Evolutionary conservation across 2,113 vertebrate genomes (phyloP).

Genomic region (Passer montanus): DNA sequence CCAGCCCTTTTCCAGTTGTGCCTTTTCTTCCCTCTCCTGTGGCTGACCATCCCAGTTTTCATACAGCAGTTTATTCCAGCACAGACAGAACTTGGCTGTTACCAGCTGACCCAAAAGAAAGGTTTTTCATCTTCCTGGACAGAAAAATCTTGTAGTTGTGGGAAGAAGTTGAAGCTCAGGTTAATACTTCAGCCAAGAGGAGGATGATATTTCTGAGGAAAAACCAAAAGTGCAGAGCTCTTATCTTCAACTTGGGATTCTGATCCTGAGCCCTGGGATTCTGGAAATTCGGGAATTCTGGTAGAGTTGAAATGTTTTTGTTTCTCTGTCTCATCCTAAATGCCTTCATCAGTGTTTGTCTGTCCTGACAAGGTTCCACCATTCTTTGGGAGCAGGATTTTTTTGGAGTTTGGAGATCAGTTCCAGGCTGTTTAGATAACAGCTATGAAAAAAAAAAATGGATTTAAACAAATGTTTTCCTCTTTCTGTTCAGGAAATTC

Average conservation of each 20-base stretch:
- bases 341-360: not conserved
- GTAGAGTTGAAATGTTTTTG: not conserved
- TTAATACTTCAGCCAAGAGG: not conserved
- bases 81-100: not conserved
- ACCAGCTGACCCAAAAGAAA: not conserved
- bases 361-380: not conserved
- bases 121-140: not conserved
- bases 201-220: not conserved
- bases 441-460: not conserved
- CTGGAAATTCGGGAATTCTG: not conserved
- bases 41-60: not conserved
- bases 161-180: not conserved
- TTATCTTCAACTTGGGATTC: not conserved
- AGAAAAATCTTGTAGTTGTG: not conserved
- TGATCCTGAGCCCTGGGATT: not conserved
- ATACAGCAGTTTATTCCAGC: not conserved
- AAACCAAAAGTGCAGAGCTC: not conserved
- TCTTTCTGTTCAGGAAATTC: constrained; percentile 77
- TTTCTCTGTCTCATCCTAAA: not conserved
- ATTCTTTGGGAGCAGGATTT: not conserved
- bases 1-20: not conserved
- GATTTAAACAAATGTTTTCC: not conserved
- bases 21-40: not conserved
- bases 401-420: not conserved
- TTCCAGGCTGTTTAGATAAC: not conserved